Evolutionary conservation across 2,888 invertebrate genomes (phyloP).

Genomic region (Mesorhabditis spiculigera): DNA sequence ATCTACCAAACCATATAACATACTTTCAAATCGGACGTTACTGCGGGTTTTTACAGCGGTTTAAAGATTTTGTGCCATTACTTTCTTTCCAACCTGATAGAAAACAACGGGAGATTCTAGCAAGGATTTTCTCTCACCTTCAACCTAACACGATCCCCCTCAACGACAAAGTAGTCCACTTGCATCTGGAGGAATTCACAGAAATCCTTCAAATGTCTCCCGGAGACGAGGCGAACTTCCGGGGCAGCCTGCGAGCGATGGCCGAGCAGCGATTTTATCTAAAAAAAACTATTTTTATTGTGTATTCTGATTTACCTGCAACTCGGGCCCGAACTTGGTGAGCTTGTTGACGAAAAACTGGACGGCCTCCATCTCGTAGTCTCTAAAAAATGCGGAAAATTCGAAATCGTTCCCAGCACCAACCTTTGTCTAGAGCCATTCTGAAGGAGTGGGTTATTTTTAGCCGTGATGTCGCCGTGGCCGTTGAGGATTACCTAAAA

Average conservation of each 20-base stretch:
- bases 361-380: constrained; percentile 92
- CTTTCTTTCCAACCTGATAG: too few species aligned
- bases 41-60: too few species aligned
- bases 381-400: constrained; percentile 56
- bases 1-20: too few species aligned
- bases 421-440: constrained; percentile 21
- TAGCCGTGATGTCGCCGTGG: constrained; percentile 58
- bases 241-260: constrained; percentile 87
- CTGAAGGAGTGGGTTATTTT: constrained; percentile 53
- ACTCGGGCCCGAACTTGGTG: constrained; percentile 90
- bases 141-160: constrained; percentile 58
- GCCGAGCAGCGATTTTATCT: constrained; percentile 86
- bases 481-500: constrained; percentile 52
- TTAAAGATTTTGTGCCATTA: too few species aligned
- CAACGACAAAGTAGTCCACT: constrained; percentile 78
- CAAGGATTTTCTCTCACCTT: constrained; percentile 22
- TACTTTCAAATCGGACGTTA: too few species aligned
- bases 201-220: constrained; percentile 89
- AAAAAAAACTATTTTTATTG: background rate
- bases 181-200: constrained; percentile 81
- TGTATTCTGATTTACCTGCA: constrained; percentile 66
- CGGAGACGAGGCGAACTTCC: constrained; percentile 91
- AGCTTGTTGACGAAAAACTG: constrained; percentile 94
- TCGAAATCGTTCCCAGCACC: constrained; percentile 63
- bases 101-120: too few species aligned